Percentiles rank a stretch among this genome's conserved stretches.
phyloP scores from a whole-genome alignment of 2,113 vertebrate genomes.

The Protobothrops flavoviridis region DNA sequence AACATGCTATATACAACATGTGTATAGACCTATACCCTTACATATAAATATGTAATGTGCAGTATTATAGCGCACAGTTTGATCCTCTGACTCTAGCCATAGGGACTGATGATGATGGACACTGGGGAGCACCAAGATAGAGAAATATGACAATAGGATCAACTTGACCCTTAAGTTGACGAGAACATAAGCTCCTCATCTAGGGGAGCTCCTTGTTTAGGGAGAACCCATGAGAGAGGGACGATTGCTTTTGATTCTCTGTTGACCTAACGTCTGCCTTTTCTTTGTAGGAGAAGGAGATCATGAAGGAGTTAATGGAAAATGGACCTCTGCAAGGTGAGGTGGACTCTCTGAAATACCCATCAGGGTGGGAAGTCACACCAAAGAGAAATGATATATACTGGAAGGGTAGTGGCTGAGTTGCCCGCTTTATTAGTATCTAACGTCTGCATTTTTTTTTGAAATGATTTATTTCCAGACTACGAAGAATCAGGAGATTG shows the following conservation, averaged over 20 bases:
- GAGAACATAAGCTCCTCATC: neutral
- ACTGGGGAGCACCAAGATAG: neutral
- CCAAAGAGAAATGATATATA: neutral
- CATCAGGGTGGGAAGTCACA: neutral
- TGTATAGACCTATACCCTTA: no score
- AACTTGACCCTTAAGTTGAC: neutral
- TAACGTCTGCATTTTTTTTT: neutral
- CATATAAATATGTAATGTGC: neutral
- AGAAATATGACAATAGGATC: neutral
- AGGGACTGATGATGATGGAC: neutral
- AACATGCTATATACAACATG: no score
- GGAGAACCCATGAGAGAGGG: neutral
- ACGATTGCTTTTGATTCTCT: no score
- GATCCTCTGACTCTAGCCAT: neutral
- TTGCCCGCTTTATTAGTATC: neutral
- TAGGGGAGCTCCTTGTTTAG: neutral
- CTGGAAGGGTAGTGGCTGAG: no score
- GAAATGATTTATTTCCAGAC: neutral
- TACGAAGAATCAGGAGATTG: neutral
- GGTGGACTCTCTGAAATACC: neutral
- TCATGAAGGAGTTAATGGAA: slow-evolving; percentile 96
- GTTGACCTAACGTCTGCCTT: neutral
- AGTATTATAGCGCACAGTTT: neutral
- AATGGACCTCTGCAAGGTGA: slow-evolving; percentile 97
- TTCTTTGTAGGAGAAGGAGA: slow-evolving; percentile 86